Conservation (phyloP, 1,140 invertebrate genomes). For the Adoxophyes honmai region DNA sequence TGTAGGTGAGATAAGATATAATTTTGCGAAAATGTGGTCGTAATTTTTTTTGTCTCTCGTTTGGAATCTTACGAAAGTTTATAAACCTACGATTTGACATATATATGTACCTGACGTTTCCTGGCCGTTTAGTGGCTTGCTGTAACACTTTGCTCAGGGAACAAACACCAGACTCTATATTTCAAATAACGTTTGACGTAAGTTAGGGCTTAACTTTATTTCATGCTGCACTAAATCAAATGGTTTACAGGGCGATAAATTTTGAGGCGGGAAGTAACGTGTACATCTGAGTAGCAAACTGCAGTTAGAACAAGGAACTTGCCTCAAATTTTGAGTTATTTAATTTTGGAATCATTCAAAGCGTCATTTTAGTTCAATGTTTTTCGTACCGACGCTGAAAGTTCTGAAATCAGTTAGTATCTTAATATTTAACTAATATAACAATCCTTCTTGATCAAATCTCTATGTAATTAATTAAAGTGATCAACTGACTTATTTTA, state of each 20-base stretch:
- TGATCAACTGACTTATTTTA: no score
- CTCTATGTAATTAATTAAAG: no score
- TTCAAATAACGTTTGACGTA: slow-evolving; percentile 2
- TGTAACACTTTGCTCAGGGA: not conserved
- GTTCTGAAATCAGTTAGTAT: not conserved
- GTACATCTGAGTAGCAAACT: not conserved
- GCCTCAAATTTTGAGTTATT: not conserved
- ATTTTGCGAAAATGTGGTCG: no score
- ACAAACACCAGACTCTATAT: not conserved
- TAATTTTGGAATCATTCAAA: no score
- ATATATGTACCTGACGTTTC: no score
- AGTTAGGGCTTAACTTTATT: slow-evolving; percentile 9
- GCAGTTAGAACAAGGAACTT: not conserved
- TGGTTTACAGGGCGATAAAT: slow-evolving; percentile 1
- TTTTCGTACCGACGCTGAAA: not conserved
- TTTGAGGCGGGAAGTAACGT: slow-evolving; percentile 4
- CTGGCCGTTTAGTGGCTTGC: no score
- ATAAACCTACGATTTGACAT: not conserved
- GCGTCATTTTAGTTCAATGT: not conserved
- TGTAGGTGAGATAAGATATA: no score
- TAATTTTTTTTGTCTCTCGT: no score
- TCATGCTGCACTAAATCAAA: not conserved
- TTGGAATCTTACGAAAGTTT: no score
- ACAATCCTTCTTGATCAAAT: no score
- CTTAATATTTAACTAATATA: no score